These are phyloP conservation scores for Nothoprocta perdicaria DNA, from an alignment of 2,113 vertebrate genomes.

Conservation along the genomic window DNA sequence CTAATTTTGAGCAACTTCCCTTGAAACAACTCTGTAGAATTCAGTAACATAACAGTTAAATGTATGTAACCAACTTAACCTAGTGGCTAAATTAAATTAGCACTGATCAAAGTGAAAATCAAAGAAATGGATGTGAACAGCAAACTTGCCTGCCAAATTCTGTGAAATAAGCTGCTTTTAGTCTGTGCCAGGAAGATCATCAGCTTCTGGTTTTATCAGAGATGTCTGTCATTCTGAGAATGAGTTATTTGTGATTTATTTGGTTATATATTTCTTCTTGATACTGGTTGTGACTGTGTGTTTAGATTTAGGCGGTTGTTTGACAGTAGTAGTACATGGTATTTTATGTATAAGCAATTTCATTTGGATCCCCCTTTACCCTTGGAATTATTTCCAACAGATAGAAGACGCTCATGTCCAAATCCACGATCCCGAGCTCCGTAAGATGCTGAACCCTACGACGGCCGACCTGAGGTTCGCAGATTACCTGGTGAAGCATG, in stretches of 20 bases:
- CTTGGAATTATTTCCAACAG: conserved; percentile 71
- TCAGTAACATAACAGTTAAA: not conserved
- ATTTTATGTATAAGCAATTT: not conserved
- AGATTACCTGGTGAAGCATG: conserved; percentile 93
- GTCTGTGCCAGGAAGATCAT: not conserved
- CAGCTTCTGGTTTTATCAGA: not conserved
- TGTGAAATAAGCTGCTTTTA: not conserved
- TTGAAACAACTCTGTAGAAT: not conserved
- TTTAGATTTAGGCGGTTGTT: not conserved
- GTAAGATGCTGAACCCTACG: conserved; percentile 88
- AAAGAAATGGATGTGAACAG: not conserved
- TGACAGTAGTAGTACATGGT: not conserved
- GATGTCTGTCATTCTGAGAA: not conserved
- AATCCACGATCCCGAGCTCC: conserved; percentile 92
- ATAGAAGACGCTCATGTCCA: conserved; percentile 91
- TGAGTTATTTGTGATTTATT: not conserved
- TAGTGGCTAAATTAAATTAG: not conserved
- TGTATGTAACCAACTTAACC: not conserved
- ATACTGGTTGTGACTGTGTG: not conserved
- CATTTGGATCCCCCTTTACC: not conserved
- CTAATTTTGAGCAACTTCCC: not conserved
- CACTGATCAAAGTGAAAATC: not conserved
- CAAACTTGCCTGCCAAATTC: not conserved
- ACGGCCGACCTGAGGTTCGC: conserved; percentile 95
- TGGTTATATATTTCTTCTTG: not conserved